Evolutionary conservation across 2,113 vertebrate genomes (phyloP).

Genomic region (Nestor notabilis): DNA sequence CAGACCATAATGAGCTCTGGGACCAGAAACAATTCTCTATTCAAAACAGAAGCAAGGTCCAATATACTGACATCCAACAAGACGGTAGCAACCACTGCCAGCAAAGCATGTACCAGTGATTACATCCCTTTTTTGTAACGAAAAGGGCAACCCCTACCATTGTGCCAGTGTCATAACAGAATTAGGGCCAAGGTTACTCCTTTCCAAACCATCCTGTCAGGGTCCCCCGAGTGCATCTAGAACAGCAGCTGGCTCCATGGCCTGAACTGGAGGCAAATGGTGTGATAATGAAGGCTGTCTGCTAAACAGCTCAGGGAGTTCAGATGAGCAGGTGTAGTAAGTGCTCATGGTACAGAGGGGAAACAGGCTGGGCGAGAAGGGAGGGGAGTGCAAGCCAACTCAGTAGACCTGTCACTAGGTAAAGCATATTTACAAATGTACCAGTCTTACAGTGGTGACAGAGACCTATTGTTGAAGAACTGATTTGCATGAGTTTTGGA

Average conservation of each 20-base stretch:
- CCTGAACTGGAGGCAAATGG: background rate
- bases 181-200: background rate
- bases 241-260: background rate
- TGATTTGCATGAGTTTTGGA: background rate
- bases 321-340: background rate
- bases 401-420: background rate
- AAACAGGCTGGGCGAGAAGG: background rate
- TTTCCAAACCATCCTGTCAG: background rate
- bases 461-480: background rate
- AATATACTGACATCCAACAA: background rate
- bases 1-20: background rate
- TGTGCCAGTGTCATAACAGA: background rate
- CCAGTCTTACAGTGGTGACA: background rate
- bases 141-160: background rate
- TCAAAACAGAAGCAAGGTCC: background rate
- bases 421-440: background rate
- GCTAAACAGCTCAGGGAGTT: background rate
- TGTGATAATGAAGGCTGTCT: fast-evolving
- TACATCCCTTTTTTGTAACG: background rate
- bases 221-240: fast-evolving
- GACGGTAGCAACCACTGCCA: background rate
- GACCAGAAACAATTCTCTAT: background rate
- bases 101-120: fast-evolving
- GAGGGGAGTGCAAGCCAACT: background rate
- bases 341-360: background rate